Evolutionary conservation across 2,113 vertebrate genomes (phyloP), one percentile per base, ranked within the genome.

Genomic region (Cariama cristata): DNA sequence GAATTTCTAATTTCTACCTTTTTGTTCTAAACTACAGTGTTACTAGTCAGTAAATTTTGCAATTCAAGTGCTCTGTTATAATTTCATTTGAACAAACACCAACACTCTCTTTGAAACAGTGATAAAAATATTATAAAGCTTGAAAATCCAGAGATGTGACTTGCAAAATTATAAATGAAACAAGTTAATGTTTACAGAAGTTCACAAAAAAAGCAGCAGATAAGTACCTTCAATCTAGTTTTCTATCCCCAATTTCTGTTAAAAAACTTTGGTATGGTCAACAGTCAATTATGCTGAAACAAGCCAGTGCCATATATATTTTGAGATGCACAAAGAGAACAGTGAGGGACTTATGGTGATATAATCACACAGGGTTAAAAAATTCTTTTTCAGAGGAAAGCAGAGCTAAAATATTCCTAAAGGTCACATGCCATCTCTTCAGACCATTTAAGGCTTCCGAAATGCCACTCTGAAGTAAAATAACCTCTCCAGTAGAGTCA

Each of bases 381-480:
- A 90, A 84, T 90, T 76, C 72, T 93, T 94, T 81, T 97, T 96
- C 76, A 96, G 90, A 97, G 67, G 75, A 96, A 95, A 97, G 68
- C 60, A 94, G 93, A 96, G 75, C 88, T 98, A 94, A 98, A 98
- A 97, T 98, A 98, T 98, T 95, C 96, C 94, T 97, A 98, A 98
- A 98, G 97, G 98, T 98, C 97, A 98, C 94, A 97, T 97, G 96
- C 72, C 97, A 96, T 92, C 97, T 98, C 95, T 97, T 98, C 97
- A 98, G 95, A 95, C 92, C 94, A 93, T 98, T 98, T 98, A 98
- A 98, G 95, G 73, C 79, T 96, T 96, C 96, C 98, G 97, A 98
- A 98, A 98, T 98, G 97, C 94, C 97, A 97, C 89, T 98, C 97
- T 96, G 96, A 97, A 97, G 96, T 97, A 97, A 98, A 98, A 98